Percentiles rank a stretch among this genome's conserved stretches.
phyloP scores from a whole-genome alignment of 2,797 vertebrate species.

The Staurois parvus region DNA sequence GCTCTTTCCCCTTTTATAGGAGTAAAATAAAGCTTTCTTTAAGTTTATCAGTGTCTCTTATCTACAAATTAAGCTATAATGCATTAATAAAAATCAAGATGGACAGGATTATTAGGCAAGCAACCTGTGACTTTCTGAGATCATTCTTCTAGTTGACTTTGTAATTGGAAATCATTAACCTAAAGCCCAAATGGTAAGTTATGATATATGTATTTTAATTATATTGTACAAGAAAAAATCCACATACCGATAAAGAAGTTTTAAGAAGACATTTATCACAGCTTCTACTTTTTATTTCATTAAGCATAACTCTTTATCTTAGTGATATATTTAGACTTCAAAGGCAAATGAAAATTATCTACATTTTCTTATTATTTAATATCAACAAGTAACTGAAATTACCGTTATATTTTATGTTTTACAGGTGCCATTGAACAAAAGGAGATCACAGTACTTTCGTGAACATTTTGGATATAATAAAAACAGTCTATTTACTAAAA shows the following conservation, averaged over 20 bases:
- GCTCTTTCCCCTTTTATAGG: too few relatives aligned
- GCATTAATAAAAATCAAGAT: conserved; percentile 31
- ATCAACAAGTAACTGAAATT: conserved; percentile 50
- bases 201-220: conserved; percentile 78
- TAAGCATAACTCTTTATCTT: conserved; percentile 75
- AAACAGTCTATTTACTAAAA: neutral
- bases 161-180: conserved; percentile 72
- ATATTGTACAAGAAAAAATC: conserved; percentile 75
- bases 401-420: conserved; percentile 11
- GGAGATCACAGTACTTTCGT: neutral
- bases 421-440: conserved; percentile 21
- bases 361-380: conserved; percentile 77
- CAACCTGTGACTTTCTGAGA: neutral
- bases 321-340: conserved; percentile 81
- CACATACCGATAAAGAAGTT: conserved; percentile 77
- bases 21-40: too few relatives aligned
- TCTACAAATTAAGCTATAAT: conserved; percentile 10
- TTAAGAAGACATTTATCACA: conserved; percentile 81
- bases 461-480: too few relatives aligned
- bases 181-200: conserved; percentile 77
- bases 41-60: neutral
- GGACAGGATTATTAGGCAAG: conserved; percentile 22
- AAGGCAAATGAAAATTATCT: conserved; percentile 74
- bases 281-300: conserved; percentile 79
- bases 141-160: conserved; percentile 67